A percentile compares a stretch with the other conserved stretches of the same genome.
Conservation (phyloP, 1,140 invertebrate genomes). For the Leptinotarsa texana region DNA sequence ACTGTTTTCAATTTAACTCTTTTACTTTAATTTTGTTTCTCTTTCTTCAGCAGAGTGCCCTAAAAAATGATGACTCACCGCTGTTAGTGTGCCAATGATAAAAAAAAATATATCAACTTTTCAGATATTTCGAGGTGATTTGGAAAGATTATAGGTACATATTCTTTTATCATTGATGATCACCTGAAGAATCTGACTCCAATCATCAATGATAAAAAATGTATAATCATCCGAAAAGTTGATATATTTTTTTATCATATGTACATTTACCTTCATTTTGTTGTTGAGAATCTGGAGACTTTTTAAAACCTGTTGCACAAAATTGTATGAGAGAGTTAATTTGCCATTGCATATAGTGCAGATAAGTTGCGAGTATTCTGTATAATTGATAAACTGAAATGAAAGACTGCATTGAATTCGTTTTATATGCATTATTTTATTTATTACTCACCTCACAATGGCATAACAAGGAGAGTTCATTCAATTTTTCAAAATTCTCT, state of each 20-base stretch:
- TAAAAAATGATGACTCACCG: too few relatives aligned
- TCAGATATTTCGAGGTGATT: neutral
- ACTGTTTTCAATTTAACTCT: too few relatives aligned
- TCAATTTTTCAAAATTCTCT: neutral
- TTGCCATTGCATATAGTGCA: neutral
- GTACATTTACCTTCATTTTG: neutral
- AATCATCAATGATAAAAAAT: neutral
- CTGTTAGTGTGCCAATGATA: neutral
- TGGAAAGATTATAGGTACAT: neutral
- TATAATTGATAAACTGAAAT: conserved; percentile 9
- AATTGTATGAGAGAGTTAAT: neutral
- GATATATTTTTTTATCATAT: neutral
- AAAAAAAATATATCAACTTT: neutral
- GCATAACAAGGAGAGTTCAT: neutral
- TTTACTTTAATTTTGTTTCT: too few relatives aligned
- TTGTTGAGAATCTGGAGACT: conserved; percentile 4
- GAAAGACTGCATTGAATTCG: neutral
- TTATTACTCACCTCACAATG: neutral
- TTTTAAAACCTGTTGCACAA: neutral
- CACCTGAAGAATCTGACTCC: neutral
- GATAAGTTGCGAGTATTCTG: neutral
- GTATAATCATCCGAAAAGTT: neutral
- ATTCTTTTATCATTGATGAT: neutral
- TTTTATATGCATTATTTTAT: neutral
- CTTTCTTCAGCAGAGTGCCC: too few relatives aligned